Conservation (phyloP, 30 jellyfish, hydroid and myxozoan genomes). For the Euphysa ruthae region DNA sequence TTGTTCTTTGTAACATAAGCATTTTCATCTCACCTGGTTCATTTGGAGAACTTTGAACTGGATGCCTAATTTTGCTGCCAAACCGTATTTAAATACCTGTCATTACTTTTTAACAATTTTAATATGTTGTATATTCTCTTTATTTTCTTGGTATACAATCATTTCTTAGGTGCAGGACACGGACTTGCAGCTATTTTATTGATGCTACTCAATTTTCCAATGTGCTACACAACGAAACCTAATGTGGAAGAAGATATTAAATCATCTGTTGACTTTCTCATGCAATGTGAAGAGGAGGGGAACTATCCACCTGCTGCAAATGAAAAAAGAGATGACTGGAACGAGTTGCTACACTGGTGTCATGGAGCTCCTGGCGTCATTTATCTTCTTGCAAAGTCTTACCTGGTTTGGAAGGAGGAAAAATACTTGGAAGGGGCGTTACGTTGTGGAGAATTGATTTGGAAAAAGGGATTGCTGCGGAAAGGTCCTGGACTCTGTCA, state of each 20-base stretch:
- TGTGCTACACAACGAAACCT: constrained; percentile 57
- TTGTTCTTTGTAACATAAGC: too few relatives aligned
- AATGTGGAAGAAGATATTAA: constrained; percentile 72
- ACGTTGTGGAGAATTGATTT: constrained; percentile 76
- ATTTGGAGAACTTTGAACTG: too few relatives aligned
- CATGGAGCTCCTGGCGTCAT: constrained; percentile 96
- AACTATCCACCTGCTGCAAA: constrained; percentile 86
- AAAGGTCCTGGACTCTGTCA: constrained; percentile 98
- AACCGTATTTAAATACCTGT: too few relatives aligned
- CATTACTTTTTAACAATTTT: too few relatives aligned
- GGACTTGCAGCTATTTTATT: constrained; percentile 67
- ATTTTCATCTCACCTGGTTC: too few relatives aligned
- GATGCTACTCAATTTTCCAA: constrained; percentile 69
- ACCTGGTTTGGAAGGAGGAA: constrained; percentile 82
- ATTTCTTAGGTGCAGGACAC: constrained; percentile 89
- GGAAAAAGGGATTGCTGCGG: constrained; percentile 85
- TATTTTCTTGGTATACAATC: too few relatives aligned
- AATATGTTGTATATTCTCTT: too few relatives aligned
- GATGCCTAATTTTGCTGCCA: too few relatives aligned
- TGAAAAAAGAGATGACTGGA: constrained; percentile 88
- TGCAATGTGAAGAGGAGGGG: constrained; percentile 69
- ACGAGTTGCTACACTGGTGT: constrained; percentile 94
- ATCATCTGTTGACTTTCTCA: constrained; percentile 58
- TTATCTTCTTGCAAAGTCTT: constrained; percentile 74
- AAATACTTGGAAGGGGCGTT: constrained; percentile 65